Base-by-base conservation (phyloP, 2,797 vertebrate species). In the Darevskia nairensis region DNA sequence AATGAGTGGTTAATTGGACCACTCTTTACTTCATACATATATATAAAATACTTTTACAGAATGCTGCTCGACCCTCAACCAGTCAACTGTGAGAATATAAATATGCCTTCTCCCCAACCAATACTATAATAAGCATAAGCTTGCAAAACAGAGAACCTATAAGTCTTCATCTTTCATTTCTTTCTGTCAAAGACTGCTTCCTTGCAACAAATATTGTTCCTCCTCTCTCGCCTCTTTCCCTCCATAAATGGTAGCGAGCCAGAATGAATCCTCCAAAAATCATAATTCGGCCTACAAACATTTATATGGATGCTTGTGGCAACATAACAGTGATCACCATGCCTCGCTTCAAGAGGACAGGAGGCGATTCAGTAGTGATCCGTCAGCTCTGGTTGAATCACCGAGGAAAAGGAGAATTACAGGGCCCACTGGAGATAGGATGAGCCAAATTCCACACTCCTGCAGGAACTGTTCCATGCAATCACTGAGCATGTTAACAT, bases 281-380 rank as follows among this genome's bases (percentile, higher is more conserved):
- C 74, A 80, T 75, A 85, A 68, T 80, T 35, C 55, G 61, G 23
- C 66, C 77, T 77, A 75, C 77, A 89, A 74, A 89, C 21, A 75
- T 85, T 81, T 85, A 85, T 74, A 44, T 19, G 83, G 69, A 74
- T 17, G 50, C 74, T 85, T 74, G 69, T 29, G 55, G 59, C 39
- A 50, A 50, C 41, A 21, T 11, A 41, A 80, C 55, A 64, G n/a
- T 76, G 55, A 75, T 66, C 55, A 15, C 69, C 59, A 3, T 23
- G 83, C 88, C 10, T 81, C 19, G 11, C 68, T 74, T 74, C 39
- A 66, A 50, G 55, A 85, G 41, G 78, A 75, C 78, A 89, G 88
- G 55, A 85, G 77, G 17, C 55, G 35, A 50, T 80, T 85, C 77
- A 89, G 77, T 29, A 32, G 25, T 1, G 39, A 50, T 75, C n/a